Evolutionary conservation across 2,113 vertebrate species (phyloP).

Genomic region (Oreochromis tanganicae): DNA sequence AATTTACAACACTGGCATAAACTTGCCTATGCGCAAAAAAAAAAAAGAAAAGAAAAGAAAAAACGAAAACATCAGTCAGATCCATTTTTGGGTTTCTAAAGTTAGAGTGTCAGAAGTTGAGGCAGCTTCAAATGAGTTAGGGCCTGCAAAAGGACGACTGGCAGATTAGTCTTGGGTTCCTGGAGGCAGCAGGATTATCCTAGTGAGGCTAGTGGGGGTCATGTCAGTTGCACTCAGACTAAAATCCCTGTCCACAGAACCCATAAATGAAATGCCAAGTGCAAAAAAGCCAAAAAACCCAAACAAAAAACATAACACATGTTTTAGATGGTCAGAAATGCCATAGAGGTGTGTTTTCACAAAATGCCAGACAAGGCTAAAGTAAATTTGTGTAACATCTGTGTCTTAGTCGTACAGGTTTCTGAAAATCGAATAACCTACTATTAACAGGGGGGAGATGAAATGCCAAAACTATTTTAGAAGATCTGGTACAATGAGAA

Average conservation of each 20-base stretch:
- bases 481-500: constrained; percentile 14
- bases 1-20: neutral
- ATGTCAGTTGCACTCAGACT: constrained; percentile 43
- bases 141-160: constrained; percentile 44
- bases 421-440: neutral
- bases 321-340: neutral
- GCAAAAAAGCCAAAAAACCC: neutral
- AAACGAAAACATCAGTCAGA: neutral
- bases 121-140: constrained; percentile 32
- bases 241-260: constrained; percentile 37
- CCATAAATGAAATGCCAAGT: constrained; percentile 22
- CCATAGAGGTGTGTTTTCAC: neutral
- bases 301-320: neutral
- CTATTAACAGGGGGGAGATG: neutral
- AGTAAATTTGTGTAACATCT: neutral
- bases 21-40: neutral
- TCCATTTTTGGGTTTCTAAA: constrained; percentile 7
- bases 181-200: constrained; percentile 67
- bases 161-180: constrained; percentile 71
- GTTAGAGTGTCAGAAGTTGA: constrained; percentile 40
- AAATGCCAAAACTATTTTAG: neutral
- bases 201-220: constrained; percentile 34
- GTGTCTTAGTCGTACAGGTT: neutral
- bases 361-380: neutral
- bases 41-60: neutral